A percentile compares a stretch with the other conserved stretches of the same genome.
Evolutionary conservation across 2,113 vertebrate genomes (phyloP).

Genomic region (Strigops habroptila): DNA sequence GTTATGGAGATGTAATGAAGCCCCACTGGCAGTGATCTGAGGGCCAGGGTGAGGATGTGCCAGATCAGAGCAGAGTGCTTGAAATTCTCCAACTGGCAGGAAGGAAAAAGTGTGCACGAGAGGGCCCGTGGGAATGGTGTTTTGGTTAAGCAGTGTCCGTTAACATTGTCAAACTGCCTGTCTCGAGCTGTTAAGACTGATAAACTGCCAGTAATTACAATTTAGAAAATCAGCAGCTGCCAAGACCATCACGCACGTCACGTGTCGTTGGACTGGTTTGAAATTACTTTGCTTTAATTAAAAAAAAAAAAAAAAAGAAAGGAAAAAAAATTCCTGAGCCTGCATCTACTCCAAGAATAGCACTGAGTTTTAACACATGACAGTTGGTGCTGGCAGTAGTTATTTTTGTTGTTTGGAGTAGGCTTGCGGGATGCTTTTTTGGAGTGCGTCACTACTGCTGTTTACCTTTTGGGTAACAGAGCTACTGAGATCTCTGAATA

Average conservation of each 20-base stretch:
- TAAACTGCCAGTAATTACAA: conserved; percentile 32
- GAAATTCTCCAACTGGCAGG: not conserved
- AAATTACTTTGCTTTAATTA: not conserved
- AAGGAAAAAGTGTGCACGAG: not conserved
- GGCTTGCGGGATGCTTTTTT: conserved; percentile 17
- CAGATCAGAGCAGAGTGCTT: not conserved
- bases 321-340: not conserved
- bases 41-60: conserved; percentile 3
- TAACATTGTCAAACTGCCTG: conserved; percentile 29
- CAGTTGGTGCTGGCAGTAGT: conserved; percentile 43
- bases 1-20: conserved; percentile 6
- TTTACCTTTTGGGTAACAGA: not conserved
- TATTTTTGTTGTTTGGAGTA: conserved; percentile 3
- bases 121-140: not conserved
- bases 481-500: not conserved
- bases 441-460: not conserved
- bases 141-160: not conserved
- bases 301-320: not conserved
- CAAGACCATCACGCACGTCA: not conserved
- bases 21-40: conserved; percentile 3
- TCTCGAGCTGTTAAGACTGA: conserved; percentile 8
- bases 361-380: conserved; percentile 37
- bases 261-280: conserved; percentile 1
- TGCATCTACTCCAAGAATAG: conserved; percentile 53
- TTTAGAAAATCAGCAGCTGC: conserved; percentile 20